These are phyloP conservation scores for Labeo rohita DNA, from an alignment of 2,113 vertebrate genomes.

Conservation along the genomic window DNA sequence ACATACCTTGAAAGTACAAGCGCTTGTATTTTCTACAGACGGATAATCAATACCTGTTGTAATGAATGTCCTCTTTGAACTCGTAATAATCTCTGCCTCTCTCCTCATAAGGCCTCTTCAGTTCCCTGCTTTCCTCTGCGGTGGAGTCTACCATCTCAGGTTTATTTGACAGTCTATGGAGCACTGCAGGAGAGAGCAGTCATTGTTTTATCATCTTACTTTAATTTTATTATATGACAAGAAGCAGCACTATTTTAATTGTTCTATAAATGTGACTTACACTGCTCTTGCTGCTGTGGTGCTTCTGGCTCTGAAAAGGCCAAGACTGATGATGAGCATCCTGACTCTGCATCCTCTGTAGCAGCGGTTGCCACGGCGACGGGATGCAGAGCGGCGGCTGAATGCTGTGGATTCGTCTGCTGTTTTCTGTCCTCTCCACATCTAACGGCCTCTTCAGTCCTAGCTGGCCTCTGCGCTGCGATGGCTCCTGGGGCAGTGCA, in stretches of 20 bases:
- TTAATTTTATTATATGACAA: neutral
- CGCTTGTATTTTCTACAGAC: neutral
- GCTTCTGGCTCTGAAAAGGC: neutral
- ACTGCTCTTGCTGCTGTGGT: neutral
- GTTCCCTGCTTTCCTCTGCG: constrained; percentile 65
- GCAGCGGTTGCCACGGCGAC: constrained; percentile 27
- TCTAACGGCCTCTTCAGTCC: neutral
- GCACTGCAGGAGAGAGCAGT: neutral
- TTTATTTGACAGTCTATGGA: neutral
- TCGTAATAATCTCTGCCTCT: constrained; percentile 83
- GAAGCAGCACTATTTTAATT: neutral
- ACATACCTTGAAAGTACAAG: neutral
- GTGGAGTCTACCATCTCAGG: constrained; percentile 20
- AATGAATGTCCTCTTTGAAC: constrained; percentile 90
- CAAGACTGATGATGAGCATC: constrained; percentile 1
- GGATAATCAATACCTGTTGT: constrained; percentile 79
- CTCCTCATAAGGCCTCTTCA: constrained; percentile 71
- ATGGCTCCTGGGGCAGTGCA: neutral
- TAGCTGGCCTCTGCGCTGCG: neutral
- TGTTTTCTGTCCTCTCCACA: neutral
- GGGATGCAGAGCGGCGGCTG: neutral
- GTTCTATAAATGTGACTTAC: constrained; percentile 1
- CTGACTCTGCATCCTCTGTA: neutral
- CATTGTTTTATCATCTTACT: neutral
- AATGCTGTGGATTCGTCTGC: neutral